Evolutionary conservation across 2,113 vertebrate species (phyloP), one percentile per base, ranked within the genome.

Genomic region (Potamarius usumacintae): DNA sequence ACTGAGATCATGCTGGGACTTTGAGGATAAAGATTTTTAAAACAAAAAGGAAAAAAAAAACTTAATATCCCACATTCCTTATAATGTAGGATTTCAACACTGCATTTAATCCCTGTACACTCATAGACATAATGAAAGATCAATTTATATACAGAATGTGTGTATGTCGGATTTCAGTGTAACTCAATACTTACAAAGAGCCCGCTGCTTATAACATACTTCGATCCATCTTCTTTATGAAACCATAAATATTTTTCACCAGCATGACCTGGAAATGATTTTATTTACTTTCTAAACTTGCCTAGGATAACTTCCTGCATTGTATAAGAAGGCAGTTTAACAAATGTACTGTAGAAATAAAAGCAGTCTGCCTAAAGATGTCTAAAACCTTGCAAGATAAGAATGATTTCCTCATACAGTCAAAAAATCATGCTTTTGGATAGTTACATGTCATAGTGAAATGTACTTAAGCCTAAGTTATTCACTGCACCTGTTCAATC

Each of bases 1-100:
- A 27, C 67, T 55, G 20, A 84, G 69, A 67, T 82, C 78, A n/a
- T 34, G 71, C 86, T 55, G 58, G 58, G 71, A 42, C 42, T 83
- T 65, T 62, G 69, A 53, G 79, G 18, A 34, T 18, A 58, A 74
- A 74, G 67, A 65, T 63, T 79, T 79, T 77, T 76, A 53, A 72
- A n/a, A 58, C 11, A n/a, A 25, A 82, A 82, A 52, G 11, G 27
- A 20, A 62, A 63, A 6, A 65, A 83, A 52, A 50, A 65, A 7
- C 2, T 8, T 11, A 4, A 9, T 67, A 10, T n/a, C 2, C 30
- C 34, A 52, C 60, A 27, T 71, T 30, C 14, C 48, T 67, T 27
- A 27, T 15, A 30, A n/a, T 14, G 11, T 14, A 77, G 74, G 48
- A 77, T 52, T 52, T 48, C 48, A 52, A 52, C 52, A 81, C 42